These are phyloP conservation scores for Coenobita brevimanus DNA, from an alignment of 1,140 invertebrate genomes.

Conservation along the genomic window DNA sequence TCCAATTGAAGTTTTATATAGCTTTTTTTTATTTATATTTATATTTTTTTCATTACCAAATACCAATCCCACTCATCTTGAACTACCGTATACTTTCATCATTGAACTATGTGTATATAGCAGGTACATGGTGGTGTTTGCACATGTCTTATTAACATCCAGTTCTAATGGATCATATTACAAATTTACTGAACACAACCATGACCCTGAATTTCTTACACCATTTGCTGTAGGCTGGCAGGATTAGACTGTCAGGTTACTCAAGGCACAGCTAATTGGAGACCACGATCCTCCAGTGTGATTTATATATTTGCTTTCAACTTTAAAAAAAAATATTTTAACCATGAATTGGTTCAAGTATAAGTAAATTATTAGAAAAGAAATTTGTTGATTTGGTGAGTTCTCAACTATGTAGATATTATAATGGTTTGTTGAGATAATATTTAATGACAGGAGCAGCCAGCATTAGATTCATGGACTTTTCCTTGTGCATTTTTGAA, in stretches of 20 bases:
- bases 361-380: conserved; percentile 41
- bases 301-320: conserved; percentile 54
- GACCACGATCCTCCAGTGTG: conserved; percentile 60
- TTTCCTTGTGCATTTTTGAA: conserved; percentile 65
- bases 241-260: conserved; percentile 44
- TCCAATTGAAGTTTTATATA: conserved; percentile 66
- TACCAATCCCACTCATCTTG: conserved; percentile 60
- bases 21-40: conserved; percentile 53
- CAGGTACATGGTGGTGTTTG: conserved; percentile 63
- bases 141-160: conserved; percentile 55
- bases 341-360: conserved; percentile 50
- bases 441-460: conserved; percentile 64
- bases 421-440: conserved; percentile 60
- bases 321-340: conserved; percentile 43
- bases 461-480: conserved; percentile 60
- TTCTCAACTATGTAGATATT: conserved; percentile 65
- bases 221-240: conserved; percentile 27
- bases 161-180: conserved; percentile 65
- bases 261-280: conserved; percentile 58
- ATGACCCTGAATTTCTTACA: conserved; percentile 55
- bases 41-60: conserved; percentile 35
- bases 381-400: conserved; percentile 47
- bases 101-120: conserved; percentile 47
- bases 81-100: conserved; percentile 55
- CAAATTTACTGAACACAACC: conserved; percentile 59